Conservation (phyloP, 1,140 invertebrate species). For the Trissolcus basalis region DNA sequence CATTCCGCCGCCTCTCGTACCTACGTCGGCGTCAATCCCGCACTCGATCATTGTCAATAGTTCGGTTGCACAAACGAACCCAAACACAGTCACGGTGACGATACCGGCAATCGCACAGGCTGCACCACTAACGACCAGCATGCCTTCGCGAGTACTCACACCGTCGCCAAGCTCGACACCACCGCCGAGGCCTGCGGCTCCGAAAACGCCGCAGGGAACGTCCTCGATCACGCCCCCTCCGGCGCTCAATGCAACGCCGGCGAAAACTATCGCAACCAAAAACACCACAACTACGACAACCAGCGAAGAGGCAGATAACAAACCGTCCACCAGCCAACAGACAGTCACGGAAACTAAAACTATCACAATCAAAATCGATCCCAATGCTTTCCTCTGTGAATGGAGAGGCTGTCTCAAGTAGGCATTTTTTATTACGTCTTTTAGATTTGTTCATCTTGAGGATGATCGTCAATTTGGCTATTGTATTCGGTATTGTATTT, state of each 20-base stretch:
- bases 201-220: constrained; percentile 52
- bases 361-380: constrained; percentile 73
- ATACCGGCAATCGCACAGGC: constrained; percentile 63
- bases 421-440: constrained; percentile 39
- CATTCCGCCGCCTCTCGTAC: constrained; percentile 72
- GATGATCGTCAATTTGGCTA: too few relatives aligned
- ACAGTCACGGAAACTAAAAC: constrained; percentile 63
- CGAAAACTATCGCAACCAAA: too few relatives aligned
- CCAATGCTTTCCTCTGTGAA: constrained; percentile 87
- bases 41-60: constrained; percentile 73
- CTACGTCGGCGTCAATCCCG: constrained; percentile 73
- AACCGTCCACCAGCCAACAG: constrained; percentile 68
- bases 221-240: constrained; percentile 48
- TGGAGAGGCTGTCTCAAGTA: constrained; percentile 92
- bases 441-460: too few relatives aligned
- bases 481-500: neutral
- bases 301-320: constrained; percentile 20
- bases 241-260: too few relatives aligned
- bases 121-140: constrained; percentile 67
- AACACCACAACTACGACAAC: too few relatives aligned
- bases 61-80: constrained; percentile 63
- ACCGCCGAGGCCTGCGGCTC: constrained; percentile 72
- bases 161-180: constrained; percentile 71
- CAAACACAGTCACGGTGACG: constrained; percentile 50
- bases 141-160: constrained; percentile 71